Base-by-base conservation (phyloP, 2,888 invertebrate species). In the Leptogaster cylindrica region DNA sequence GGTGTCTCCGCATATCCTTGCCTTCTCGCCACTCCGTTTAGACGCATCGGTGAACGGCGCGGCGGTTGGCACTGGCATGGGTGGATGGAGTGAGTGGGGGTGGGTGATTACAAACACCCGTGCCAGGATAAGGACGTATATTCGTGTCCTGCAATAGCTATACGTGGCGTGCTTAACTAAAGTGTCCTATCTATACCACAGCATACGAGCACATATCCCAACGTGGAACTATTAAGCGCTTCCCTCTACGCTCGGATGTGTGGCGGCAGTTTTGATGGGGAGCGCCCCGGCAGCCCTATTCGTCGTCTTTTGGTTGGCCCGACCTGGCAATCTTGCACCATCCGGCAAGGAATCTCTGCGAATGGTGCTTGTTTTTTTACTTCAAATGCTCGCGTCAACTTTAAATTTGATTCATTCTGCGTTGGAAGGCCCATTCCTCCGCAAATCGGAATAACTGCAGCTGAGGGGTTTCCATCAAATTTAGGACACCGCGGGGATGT, bases 201-300 rank as follows among this genome's bases (percentile, higher is more conserved):
- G 12, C 27, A 44, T 28, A 61, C 44, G 25, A 61, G 61, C 61
- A 61, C 61, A 61, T 44, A 61, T 61, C 61, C 41, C 61, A 41
- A 44, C 61, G 61, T 61, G 44, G n/a, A 61, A 61, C 61, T 61
- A 61, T 61, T 61, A 61, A 61, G 61, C 44, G 27, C 44, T 44
- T 61, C 61, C 44, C 16, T 41, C 28, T 44, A 28, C 33, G 27
- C 18, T 23, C 44, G 16, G 27, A 28, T 61, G 44, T 61, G 44
- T 28, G 8, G 7, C 27, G n/a, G 61, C 44, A 44, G 44, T 44
- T 61, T 61, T 61, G 44, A 61, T 61, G 28, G 41, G 16, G 44
- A 61, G 27, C 61, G 27, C 33, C 27, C 27, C 28, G 27, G 61
- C 27, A 44, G 41, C 23, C 61, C 44, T 41, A 28, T 41, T 44